These are phyloP conservation scores for Crossaster papposus DNA, from an alignment of 53 echinoderm and acorn worm genomes.

Conservation along the genomic window DNA sequence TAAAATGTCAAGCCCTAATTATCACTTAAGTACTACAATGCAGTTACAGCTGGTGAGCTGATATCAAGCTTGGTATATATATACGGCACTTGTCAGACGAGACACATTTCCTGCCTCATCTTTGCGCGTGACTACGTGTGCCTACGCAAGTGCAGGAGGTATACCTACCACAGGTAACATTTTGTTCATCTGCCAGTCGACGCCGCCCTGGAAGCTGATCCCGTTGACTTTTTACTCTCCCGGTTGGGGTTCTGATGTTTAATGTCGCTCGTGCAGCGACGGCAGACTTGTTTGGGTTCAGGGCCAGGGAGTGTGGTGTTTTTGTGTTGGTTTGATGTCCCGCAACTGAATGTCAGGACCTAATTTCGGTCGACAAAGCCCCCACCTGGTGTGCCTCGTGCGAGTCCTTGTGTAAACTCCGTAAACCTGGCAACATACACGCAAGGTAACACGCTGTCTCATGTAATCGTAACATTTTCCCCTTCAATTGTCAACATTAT, in stretches of 20 bases:
- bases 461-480: background rate
- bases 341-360: background rate
- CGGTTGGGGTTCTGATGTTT: slow-evolving; percentile 19
- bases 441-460: background rate
- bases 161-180: slow-evolving; percentile 35
- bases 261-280: background rate
- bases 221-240: slow-evolving; percentile 33
- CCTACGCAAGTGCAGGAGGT: background rate
- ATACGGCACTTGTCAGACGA: background rate
- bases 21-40: background rate
- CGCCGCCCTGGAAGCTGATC: slow-evolving; percentile 15
- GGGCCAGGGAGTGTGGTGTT: slow-evolving; percentile 3
- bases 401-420: background rate
- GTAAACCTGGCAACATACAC: background rate
- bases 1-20: background rate
- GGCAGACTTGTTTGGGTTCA: slow-evolving; percentile 22
- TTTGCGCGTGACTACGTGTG: background rate
- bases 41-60: background rate
- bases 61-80: background rate
- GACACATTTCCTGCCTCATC: background rate
- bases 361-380: background rate
- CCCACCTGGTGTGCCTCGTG: background rate
- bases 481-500: background rate
- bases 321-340: background rate
- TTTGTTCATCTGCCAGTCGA: slow-evolving; percentile 23